Percentiles rank a stretch among this genome's conserved stretches.
Evolutionary conservation across 2,888 invertebrate genomes (phyloP).

Genomic region (Lasius fuliginosus): DNA sequence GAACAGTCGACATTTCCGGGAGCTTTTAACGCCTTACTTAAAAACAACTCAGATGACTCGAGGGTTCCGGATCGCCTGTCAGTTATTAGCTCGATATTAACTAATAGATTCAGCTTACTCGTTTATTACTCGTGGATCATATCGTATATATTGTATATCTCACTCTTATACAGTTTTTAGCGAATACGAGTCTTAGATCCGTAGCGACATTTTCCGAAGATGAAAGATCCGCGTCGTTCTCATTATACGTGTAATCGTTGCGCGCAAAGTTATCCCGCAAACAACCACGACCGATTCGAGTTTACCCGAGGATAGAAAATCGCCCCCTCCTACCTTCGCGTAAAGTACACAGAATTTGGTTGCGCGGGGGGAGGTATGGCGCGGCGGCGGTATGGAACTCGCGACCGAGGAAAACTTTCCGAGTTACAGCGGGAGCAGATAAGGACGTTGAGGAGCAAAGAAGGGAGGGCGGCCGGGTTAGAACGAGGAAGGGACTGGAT

Average conservation of each 20-base stretch:
- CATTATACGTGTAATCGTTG: conserved; percentile 45
- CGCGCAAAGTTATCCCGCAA: conserved; percentile 31
- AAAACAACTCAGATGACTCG: conserved; percentile 56
- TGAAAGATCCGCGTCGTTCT: not conserved
- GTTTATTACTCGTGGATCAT: not conserved
- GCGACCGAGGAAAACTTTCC: conserved; percentile 56
- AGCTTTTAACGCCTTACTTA: conserved; percentile 63
- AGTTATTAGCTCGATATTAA: not conserved
- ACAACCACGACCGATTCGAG: conserved; percentile 39
- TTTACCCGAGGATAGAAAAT: conserved; percentile 42
- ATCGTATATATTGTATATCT: not conserved
- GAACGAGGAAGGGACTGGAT: conserved; percentile 1
- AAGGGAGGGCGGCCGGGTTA: not conserved
- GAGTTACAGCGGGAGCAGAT: conserved; percentile 56
- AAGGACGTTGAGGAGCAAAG: conserved; percentile 44
- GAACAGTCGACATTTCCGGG: conserved; percentile 61
- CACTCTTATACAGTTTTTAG: not conserved
- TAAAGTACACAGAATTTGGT: conserved; percentile 45
- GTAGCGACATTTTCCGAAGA: not conserved
- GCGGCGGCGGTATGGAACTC: conserved; percentile 35
- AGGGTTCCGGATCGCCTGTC: not conserved
- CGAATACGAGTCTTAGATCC: not conserved
- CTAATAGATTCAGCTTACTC: not conserved
- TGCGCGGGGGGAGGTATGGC: conserved; percentile 8
- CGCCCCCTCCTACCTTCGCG: not conserved